Evolutionary conservation across 2,888 invertebrate species (phyloP).

Genomic region (Hirudinaria manillensis): DNA sequence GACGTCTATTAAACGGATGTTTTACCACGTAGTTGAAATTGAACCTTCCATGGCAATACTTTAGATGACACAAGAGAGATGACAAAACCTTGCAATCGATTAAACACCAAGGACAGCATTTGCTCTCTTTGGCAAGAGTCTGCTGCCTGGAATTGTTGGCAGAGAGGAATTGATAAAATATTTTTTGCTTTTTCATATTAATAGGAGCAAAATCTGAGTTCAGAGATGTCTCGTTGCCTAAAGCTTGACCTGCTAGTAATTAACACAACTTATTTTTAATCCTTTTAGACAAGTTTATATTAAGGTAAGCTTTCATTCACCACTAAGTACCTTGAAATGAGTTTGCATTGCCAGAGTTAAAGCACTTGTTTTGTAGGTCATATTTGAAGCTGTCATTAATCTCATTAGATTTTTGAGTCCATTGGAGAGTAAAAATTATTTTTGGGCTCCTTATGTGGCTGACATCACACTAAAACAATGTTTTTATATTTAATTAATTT

Average conservation of each 20-base stretch:
- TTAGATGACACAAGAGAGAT: slow-evolving; percentile 83
- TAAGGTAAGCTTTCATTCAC: background rate
- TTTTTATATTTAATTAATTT: too few relatives aligned
- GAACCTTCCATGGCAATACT: slow-evolving; percentile 85
- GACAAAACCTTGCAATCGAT: slow-evolving; percentile 80
- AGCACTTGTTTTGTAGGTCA: background rate
- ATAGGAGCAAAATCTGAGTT: background rate
- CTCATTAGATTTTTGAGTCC: too few relatives aligned
- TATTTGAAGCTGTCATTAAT: too few relatives aligned
- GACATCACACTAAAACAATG: too few relatives aligned
- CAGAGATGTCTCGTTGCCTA: background rate
- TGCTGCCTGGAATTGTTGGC: slow-evolving; percentile 90
- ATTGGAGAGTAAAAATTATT: too few relatives aligned
- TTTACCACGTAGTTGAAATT: slow-evolving; percentile 74
- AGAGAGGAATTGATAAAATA: slow-evolving; percentile 90
- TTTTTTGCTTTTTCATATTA: slow-evolving; percentile 13
- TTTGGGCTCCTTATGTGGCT: too few relatives aligned
- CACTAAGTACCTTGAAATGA: background rate
- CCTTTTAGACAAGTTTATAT: too few relatives aligned
- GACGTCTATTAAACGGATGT: too few relatives aligned
- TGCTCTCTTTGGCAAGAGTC: slow-evolving; percentile 85
- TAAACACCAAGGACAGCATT: slow-evolving; percentile 92
- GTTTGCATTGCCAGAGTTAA: background rate
- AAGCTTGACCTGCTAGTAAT: too few relatives aligned
- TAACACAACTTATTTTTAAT: too few relatives aligned